A percentile compares a stretch with the other conserved stretches of the same genome.
Evolutionary conservation across 1,140 invertebrate genomes (phyloP).

Genomic region (Adoxophyes honmai): DNA sequence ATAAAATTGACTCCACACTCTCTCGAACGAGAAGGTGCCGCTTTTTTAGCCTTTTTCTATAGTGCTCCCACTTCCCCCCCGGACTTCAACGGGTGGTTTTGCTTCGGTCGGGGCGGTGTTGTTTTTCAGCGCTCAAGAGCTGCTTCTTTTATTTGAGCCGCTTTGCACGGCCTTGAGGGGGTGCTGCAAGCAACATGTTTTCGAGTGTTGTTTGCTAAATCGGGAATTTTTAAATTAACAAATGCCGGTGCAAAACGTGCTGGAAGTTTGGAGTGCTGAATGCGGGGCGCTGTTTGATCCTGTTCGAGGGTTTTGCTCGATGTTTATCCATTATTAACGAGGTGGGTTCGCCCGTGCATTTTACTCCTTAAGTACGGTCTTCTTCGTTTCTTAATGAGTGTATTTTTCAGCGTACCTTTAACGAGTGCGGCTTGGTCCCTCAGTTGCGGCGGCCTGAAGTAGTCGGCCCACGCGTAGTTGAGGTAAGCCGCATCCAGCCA

Average conservation of each 20-base stretch:
- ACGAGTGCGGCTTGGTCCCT: conserved; percentile 74
- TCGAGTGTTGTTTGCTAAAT: conserved; percentile 70
- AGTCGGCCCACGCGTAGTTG: conserved; percentile 85
- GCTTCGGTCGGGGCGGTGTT: conserved; percentile 69
- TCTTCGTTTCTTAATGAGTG: too few species aligned
- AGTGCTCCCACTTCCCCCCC: conserved; percentile 49
- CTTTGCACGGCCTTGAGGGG: conserved; percentile 70
- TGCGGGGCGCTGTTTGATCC: conserved; percentile 4
- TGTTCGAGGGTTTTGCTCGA: background rate
- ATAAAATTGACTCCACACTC: conserved; percentile 76
- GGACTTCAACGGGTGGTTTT: conserved; percentile 73
- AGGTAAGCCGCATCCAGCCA: conserved; percentile 88
- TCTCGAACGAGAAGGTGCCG: conserved; percentile 70
- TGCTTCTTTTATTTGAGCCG: conserved; percentile 73
- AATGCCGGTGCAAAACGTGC: conserved; percentile 36
- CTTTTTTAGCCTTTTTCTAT: conserved; percentile 64
- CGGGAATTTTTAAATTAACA: conserved; percentile 73
- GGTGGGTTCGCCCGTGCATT: background rate
- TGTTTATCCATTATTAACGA: background rate
- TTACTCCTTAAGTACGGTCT: too few species aligned
- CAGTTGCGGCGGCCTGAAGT: conserved; percentile 76
- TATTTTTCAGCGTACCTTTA: conserved; percentile 77
- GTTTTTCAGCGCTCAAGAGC: conserved; percentile 74
- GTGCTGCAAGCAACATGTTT: conserved; percentile 66
- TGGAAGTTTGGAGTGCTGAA: conserved; percentile 9